A percentile compares a stretch with the other conserved stretches of the same genome.
Evolutionary conservation across 1,140 invertebrate genomes (phyloP).

Genomic region (Drosophila watanabei): DNA sequence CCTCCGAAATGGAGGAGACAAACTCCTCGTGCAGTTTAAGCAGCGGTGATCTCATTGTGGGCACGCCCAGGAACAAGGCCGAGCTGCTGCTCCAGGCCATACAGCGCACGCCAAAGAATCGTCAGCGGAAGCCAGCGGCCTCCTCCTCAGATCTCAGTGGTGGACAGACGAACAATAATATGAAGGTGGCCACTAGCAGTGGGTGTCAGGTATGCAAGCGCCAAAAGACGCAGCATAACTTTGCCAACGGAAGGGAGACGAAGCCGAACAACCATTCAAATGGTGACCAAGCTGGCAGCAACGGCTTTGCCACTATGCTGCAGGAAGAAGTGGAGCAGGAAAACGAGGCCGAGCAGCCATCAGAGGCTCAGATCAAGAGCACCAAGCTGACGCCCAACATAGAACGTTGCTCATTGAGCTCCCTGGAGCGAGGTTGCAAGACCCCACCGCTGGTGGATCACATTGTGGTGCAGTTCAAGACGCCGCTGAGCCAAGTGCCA

Average conservation of each 20-base stretch:
- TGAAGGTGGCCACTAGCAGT: slow-evolving; percentile 44
- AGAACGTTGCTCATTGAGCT: slow-evolving; percentile 65
- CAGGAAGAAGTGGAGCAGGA: slow-evolving; percentile 32
- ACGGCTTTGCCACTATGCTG: slow-evolving; percentile 29
- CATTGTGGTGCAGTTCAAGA: slow-evolving; percentile 76
- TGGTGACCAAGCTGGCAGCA: slow-evolving; percentile 4
- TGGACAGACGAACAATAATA: slow-evolving; percentile 53
- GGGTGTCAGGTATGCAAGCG: slow-evolving; percentile 83
- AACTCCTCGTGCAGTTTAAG: slow-evolving; percentile 69
- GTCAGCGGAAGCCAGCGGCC: slow-evolving; percentile 23
- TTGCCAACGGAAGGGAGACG: slow-evolving; percentile 4
- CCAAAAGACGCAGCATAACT: slow-evolving; percentile 84
- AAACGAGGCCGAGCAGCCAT: slow-evolving; percentile 9
- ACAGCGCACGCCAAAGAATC: slow-evolving; percentile 82
- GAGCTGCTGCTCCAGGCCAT: slow-evolving; percentile 84
- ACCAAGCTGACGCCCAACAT: slow-evolving; percentile 77
- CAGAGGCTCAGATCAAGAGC: slow-evolving; percentile 13
- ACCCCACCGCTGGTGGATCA: slow-evolving; percentile 60
- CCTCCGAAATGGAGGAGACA: slow-evolving; percentile 73
- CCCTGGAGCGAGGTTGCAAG: slow-evolving; percentile 42
- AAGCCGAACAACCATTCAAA: neutral
- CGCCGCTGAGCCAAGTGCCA: slow-evolving; percentile 65
- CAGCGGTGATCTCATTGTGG: slow-evolving; percentile 77
- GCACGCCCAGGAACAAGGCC: slow-evolving; percentile 79
- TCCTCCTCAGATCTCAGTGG: slow-evolving; percentile 35